Base-by-base conservation (phyloP, 2,113 vertebrate genomes). In the Oryzias curvinotus region DNA sequence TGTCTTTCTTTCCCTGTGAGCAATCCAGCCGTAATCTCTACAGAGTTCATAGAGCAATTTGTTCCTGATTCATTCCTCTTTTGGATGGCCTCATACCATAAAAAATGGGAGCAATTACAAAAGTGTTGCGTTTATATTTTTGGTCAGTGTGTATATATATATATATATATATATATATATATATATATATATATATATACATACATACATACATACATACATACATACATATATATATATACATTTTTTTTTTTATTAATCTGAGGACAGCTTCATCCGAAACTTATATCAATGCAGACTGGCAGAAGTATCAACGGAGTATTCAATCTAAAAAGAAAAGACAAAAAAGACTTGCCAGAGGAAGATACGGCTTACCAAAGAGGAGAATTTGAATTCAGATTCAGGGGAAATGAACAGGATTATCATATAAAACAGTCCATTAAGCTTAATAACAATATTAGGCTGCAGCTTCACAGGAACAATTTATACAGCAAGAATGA, bases 351-450 rank as follows among this genome's bases (percentile, higher is more conserved):
- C 75, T 72, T 60, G 54, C 60, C 36, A 62, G 18, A 30, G 73
- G 69, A 57, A 1, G 0, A 62, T 41, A 47, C 47, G 19, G 63
- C 28, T 74, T 12, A 4, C 67, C 1, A 2, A 30, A 25, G 51
- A 48, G 28, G 26, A 52, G 66, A 72, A 76, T 68, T 42, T 54
- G 50, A 57, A 21, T 30, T 65, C 63, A 44, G 26, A 70, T 74
- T 68, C n/a, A 23, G 21, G 66, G 63, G 44, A 70, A 62, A 52
- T 63, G 71, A 78, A 66, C 19, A 52, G 69, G 71, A 77, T 82
- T 82, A 74, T 62, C 78, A 80, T 76, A 72, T 76, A 51, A 85
- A 85, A 71, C 63, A 81, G 57, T 53, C 72, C 63, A 81, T 81
- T 85, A 85, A 58, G 23, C 46, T 67, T 82, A 80, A 85, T 59